Evolutionary conservation across 2,797 vertebrate genomes (phyloP).

Genomic region (Anableps anableps): DNA sequence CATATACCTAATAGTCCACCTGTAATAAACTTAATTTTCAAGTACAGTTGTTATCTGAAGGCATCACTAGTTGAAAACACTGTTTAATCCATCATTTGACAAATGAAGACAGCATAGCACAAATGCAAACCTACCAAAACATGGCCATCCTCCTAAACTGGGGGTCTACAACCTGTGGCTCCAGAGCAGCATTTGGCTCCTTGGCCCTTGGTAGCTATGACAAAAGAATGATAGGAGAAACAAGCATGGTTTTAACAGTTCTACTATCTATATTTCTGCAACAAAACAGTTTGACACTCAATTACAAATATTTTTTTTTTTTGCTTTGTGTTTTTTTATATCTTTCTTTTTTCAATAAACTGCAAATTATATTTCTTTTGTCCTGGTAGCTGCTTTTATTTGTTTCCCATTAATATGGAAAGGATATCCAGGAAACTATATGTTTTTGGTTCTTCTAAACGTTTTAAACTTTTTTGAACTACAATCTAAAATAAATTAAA

Average conservation of each 20-base stretch:
- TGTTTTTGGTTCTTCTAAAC: background rate
- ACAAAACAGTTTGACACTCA: background rate
- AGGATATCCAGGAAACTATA: background rate
- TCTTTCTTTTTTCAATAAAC: background rate
- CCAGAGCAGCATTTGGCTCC: background rate
- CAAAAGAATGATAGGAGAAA: background rate
- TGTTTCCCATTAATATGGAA: background rate
- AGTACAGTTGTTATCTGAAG: background rate
- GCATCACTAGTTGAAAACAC: background rate
- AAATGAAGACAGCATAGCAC: background rate
- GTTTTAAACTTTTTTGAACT: background rate
- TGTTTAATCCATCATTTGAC: background rate
- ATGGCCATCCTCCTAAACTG: background rate
- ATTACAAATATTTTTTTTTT: background rate
- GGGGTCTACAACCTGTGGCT: background rate
- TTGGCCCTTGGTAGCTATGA: background rate
- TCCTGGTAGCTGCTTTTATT: background rate
- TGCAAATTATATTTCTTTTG: background rate
- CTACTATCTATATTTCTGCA: background rate
- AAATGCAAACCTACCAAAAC: background rate
- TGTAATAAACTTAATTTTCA: background rate
- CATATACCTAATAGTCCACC: background rate
- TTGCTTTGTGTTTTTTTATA: background rate
- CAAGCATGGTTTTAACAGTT: background rate
- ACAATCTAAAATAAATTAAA: background rate